A percentile compares a stretch with the other conserved stretches of the same genome.
These are phyloP conservation scores for Oreamnos americanus DNA, from an alignment of 2,113 vertebrate species.

Conservation along the genomic window DNA sequence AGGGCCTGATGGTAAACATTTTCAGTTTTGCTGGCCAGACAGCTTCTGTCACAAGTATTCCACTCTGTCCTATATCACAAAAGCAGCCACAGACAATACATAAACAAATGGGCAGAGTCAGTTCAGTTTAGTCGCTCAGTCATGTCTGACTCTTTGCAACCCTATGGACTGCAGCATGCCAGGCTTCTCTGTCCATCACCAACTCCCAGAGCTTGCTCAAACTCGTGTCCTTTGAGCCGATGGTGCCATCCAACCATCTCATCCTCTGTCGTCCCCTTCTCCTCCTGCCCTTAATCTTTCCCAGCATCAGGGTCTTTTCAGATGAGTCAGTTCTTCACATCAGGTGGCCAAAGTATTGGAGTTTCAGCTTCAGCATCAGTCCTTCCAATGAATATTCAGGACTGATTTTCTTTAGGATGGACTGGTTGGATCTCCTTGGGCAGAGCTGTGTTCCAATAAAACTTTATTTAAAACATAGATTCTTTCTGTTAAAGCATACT, in stretches of 20 bases:
- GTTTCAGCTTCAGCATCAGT: not conserved
- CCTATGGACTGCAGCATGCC: not conserved
- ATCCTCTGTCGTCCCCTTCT: not conserved
- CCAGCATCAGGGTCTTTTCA: not conserved
- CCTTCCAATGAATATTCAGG: not conserved
- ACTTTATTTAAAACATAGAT: not conserved
- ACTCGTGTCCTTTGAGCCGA: not conserved
- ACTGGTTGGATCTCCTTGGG: not conserved
- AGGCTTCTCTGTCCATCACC: not conserved
- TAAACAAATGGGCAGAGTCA: not conserved
- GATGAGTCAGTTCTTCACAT: not conserved
- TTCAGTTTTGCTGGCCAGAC: not conserved
- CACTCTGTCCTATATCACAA: not conserved
- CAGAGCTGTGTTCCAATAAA: not conserved
- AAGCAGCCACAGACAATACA: not conserved
- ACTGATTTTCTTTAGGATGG: not conserved
- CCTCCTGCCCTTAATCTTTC: not conserved
- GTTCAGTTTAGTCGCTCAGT: not conserved
- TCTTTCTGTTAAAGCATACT: not conserved
- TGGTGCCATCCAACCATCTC: not conserved
- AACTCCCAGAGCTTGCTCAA: not conserved
- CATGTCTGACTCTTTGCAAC: not conserved
- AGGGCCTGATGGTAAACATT: not conserved
- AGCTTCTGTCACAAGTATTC: not conserved
- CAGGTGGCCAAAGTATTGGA: not conserved